Base-by-base conservation (phyloP, 2,888 invertebrate species). In the Drosophila multiciliata region DNA sequence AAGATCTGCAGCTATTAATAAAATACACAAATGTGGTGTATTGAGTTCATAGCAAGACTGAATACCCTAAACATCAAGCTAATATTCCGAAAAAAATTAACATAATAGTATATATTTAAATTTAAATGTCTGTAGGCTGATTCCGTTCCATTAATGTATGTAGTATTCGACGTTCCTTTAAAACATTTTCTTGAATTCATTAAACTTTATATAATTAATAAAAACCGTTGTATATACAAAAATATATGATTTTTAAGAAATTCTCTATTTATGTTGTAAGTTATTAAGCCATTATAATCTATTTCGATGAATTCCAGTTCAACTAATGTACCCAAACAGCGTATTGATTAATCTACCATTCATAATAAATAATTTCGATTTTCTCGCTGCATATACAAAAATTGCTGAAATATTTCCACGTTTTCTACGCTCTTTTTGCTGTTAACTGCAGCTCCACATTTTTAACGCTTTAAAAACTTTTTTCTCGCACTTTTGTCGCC, bases 381-480 rank as follows among this genome's bases (percentile, higher is more conserved):
- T 67, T 62, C 40, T 60, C 36, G 17, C 49, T 66, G 75, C 76
- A 61, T 62, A 33, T 40, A 59, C 64, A 68, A 66, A 64, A 72
- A 67, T 78, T 75, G 72, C 55, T 53, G 49, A 75, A 71, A 83
- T 86, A 81, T 77, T 82, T 73, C 65, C 20, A 4, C 45, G 32
- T 35, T 40, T 60, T 53, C 29, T 29, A 11, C 65, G 20, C 33
- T 66, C 42, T 32, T 29, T 26, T 8, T 61, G 20, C 26, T 62
- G 60, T 45, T 62, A 76, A 69, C 84, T 73, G 59, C 80, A 82
- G 71, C 67, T 67, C 57, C 69, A 77, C 72, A 83, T 83, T 83
- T 81, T 83, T 64, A 74, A 73, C 79, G 87, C 83, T 82, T 84
- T 80, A 82, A 84, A 72, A 87, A 80, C 70, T 66, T 62, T 64